phyloP scores from a whole-genome alignment of 2,888 invertebrate species.

The Euproctis similis region DNA sequence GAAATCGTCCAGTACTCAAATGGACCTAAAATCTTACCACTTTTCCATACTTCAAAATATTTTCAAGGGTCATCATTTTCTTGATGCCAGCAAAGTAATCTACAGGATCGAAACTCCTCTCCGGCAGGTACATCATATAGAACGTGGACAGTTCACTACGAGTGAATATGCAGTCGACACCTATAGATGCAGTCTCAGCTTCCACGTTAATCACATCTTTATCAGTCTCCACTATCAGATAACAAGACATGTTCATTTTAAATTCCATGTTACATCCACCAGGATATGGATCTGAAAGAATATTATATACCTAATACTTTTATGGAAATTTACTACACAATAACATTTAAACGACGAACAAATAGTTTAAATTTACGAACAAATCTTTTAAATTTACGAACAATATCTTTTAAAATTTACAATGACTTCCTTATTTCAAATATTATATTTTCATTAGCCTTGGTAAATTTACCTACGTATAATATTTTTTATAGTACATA shows the following conservation, averaged over 20 bases:
- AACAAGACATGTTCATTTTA: constrained; percentile 77
- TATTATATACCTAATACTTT: no score
- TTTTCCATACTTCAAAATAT: constrained; percentile 67
- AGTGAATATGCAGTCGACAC: constrained; percentile 29
- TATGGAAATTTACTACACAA: no score
- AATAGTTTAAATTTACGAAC: no score
- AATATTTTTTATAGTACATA: no score
- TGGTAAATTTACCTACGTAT: no score
- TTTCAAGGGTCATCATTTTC: constrained; percentile 77
- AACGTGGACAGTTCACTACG: constrained; percentile 28
- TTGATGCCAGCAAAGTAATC: constrained; percentile 77
- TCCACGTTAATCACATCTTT: constrained; percentile 67
- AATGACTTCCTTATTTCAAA: no score
- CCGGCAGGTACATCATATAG: constrained; percentile 79
- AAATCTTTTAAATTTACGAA: no score
- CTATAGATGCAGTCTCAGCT: constrained; percentile 63
- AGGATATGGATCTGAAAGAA: constrained; percentile 81
- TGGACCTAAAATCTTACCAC: constrained; percentile 56
- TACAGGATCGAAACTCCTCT: constrained; percentile 67
- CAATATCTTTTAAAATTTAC: no score
- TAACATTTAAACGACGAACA: no score
- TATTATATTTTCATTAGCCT: no score
- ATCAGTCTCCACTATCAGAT: constrained; percentile 53
- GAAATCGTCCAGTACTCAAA: no score
- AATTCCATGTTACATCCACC: constrained; percentile 87